phyloP scores from a whole-genome alignment of 2,113 vertebrate genomes.

The Rhea americana region DNA sequence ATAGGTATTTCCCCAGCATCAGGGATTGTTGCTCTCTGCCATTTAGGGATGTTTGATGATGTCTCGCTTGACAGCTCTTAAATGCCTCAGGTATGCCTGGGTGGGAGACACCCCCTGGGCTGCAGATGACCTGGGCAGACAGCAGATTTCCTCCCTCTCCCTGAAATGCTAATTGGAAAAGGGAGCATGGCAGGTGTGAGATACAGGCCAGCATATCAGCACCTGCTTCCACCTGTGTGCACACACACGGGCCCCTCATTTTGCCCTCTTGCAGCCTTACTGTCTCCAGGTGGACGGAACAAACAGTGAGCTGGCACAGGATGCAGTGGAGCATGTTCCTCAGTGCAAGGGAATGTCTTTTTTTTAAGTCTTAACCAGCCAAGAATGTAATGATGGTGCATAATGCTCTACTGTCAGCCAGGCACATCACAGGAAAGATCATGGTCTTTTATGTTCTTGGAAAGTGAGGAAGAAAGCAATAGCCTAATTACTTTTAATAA shows the following conservation, averaged over 20 bases:
- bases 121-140: neutral
- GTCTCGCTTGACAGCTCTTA: neutral
- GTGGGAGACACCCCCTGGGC: neutral
- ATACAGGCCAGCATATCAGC: neutral
- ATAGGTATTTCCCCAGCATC: neutral
- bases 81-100: neutral
- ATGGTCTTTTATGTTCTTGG: neutral
- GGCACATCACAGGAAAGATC: neutral
- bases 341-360: fast-evolving
- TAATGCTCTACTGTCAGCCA: neutral
- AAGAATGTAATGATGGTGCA: neutral
- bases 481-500: neutral
- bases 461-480: neutral
- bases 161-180: neutral
- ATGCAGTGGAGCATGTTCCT: fast-evolving
- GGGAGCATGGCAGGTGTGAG: neutral
- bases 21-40: neutral
- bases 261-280: neutral
- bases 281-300: neutral
- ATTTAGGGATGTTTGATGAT: neutral
- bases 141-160: neutral
- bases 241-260: fast-evolving
- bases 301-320: neutral
- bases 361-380: fast-evolving
- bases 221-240: neutral